A percentile compares a stretch with the other conserved stretches of the same genome.
Conservation (phyloP, 2,888 invertebrate genomes). For the Tetheella fluctuosa region DNA sequence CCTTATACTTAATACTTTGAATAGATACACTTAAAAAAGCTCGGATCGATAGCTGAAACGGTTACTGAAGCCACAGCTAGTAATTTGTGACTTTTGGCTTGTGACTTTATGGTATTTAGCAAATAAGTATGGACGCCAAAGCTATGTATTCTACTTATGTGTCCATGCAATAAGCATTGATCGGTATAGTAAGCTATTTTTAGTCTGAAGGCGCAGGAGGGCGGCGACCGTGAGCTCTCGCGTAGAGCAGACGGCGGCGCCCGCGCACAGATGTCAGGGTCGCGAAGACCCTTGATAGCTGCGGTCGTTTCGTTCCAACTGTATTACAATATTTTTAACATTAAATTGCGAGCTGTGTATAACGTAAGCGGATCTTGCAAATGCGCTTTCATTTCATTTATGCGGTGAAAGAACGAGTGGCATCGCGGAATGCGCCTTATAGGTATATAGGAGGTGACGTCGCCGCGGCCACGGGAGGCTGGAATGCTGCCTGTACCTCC, state of each 20-base stretch:
- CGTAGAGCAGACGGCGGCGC: slow-evolving; percentile 56
- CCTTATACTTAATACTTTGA: slow-evolving; percentile 12
- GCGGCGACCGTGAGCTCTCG: slow-evolving; percentile 71
- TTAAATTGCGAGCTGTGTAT: background rate
- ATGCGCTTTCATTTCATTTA: slow-evolving; percentile 54
- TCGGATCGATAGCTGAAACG: background rate
- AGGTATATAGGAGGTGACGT: slow-evolving; percentile 65
- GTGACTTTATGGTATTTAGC: background rate
- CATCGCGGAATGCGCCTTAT: slow-evolving; percentile 61
- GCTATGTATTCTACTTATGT: background rate
- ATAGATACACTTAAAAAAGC: background rate
- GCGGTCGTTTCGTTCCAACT: background rate
- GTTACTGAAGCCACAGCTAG: background rate
- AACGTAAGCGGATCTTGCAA: slow-evolving; percentile 37
- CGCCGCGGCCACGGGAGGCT: slow-evolving; percentile 68
- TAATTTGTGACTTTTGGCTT: no score
- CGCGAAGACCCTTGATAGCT: slow-evolving; percentile 45
- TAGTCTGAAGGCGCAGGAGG: slow-evolving; percentile 69
- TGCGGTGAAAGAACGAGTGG: slow-evolving; percentile 50
- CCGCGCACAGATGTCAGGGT: slow-evolving; percentile 67
- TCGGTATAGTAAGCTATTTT: slow-evolving; percentile 67
- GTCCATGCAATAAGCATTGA: slow-evolving; percentile 48
- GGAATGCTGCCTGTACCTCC: slow-evolving; percentile 75
- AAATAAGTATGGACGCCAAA: background rate
- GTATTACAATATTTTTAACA: background rate